A percentile compares a stretch with the other conserved stretches of the same genome.
phyloP scores from a whole-genome alignment of 2,113 vertebrate species.

The Isurus oxyrinchus region DNA sequence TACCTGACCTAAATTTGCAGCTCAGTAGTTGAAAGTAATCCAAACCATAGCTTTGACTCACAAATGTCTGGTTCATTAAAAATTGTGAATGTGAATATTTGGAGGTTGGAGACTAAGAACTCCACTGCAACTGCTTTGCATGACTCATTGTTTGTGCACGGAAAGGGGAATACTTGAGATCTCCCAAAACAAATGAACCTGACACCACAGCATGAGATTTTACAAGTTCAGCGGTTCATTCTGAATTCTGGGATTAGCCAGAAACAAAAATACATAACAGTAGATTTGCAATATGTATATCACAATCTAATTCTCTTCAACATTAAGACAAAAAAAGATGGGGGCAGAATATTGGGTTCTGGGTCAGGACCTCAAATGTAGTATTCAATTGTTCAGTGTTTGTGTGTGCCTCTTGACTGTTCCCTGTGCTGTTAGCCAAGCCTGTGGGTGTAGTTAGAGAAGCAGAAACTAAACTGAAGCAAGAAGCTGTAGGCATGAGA shows the following conservation, averaged over 20 bases:
- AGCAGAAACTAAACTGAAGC: background rate
- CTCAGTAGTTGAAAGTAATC: background rate
- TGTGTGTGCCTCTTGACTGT: background rate
- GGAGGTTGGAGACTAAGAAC: background rate
- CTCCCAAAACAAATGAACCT: background rate
- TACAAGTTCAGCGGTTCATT: slow-evolving; percentile 6
- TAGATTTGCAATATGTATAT: background rate
- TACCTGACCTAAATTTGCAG: background rate
- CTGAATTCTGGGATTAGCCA: background rate
- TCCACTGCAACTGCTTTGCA: background rate
- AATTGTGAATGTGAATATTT: slow-evolving; percentile 5
- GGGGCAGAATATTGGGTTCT: background rate
- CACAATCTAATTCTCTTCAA: background rate
- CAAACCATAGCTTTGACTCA: background rate
- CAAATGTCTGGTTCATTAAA: background rate
- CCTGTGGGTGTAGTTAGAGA: background rate
- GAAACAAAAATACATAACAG: background rate
- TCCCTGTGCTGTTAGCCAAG: background rate
- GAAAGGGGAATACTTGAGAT: slow-evolving; percentile 1
- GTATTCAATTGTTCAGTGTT: background rate
- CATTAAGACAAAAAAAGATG: background rate
- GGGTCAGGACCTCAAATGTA: background rate
- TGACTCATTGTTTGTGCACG: slow-evolving; percentile 21
- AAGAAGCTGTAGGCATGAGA: background rate
- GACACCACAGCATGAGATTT: background rate